A percentile compares a stretch with the other conserved stretches of the same genome.
Evolutionary conservation across 2,888 invertebrate genomes (phyloP).

Genomic region (Hipparchia semele): DNA sequence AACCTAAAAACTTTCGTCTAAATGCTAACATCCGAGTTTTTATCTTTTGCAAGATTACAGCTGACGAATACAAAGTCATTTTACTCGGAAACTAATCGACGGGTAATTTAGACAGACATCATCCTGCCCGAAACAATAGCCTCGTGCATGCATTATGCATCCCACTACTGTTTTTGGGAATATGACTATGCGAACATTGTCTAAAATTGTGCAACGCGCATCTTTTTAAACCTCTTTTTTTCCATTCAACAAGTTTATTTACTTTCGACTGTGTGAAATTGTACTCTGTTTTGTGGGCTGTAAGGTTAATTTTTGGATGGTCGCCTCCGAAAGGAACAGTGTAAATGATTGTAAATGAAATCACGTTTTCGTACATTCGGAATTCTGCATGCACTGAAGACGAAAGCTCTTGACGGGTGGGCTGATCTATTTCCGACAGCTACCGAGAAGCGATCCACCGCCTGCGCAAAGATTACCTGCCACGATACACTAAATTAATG

Average conservation of each 20-base stretch:
- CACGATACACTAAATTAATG: constrained; percentile 68
- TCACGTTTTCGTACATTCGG: constrained; percentile 34
- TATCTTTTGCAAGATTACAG: constrained; percentile 41
- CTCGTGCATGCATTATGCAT: constrained; percentile 56
- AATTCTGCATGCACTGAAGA: constrained; percentile 36
- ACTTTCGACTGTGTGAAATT: neutral
- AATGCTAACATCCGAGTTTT: constrained; percentile 47
- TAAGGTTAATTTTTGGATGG: constrained; percentile 12
- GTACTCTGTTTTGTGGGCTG: neutral
- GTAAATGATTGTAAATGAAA: constrained; percentile 37
- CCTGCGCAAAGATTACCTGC: constrained; percentile 58
- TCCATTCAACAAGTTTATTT: constrained; percentile 25
- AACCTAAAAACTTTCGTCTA: constrained; percentile 17
- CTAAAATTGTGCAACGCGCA: constrained; percentile 31
- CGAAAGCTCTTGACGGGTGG: constrained; percentile 56
- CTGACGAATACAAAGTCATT: constrained; percentile 51
- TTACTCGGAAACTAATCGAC: constrained; percentile 75
- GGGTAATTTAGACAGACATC: constrained; percentile 74
- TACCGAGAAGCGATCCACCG: constrained; percentile 57
- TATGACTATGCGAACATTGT: constrained; percentile 39
- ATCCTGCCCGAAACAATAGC: constrained; percentile 53
- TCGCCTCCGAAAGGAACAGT: neutral
- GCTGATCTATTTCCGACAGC: constrained; percentile 67
- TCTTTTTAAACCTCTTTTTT: constrained; percentile 23
- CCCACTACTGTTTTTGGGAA: constrained; percentile 41